A percentile compares a stretch with the other conserved stretches of the same genome.
phyloP scores from a whole-genome alignment of 2,888 invertebrate genomes.

The Ectemnius lituratus region DNA sequence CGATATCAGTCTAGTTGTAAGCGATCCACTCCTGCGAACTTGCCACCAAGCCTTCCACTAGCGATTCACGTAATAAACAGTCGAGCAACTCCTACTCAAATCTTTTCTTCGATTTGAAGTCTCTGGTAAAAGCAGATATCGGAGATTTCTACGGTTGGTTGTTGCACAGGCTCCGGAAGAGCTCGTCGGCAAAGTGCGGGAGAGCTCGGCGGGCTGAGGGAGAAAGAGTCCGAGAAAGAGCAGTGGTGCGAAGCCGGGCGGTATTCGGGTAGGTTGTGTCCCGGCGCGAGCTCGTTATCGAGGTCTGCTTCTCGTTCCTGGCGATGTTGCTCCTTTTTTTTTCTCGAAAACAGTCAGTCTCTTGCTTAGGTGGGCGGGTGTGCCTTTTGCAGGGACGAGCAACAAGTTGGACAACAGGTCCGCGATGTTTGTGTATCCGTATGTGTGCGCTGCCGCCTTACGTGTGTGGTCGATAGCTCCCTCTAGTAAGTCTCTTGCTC shows the following conservation, averaged over 20 bases:
- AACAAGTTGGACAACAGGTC: slow-evolving; percentile 78
- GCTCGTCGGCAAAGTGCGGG: no score
- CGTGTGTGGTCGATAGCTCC: slow-evolving; percentile 69
- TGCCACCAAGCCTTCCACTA: neutral
- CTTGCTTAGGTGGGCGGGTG: slow-evolving; percentile 54
- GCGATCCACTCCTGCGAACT: no score
- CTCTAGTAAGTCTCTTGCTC: slow-evolving; percentile 47
- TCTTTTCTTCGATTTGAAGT: no score
- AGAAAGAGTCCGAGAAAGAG: slow-evolving; percentile 2
- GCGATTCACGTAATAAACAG: neutral
- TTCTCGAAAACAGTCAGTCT: slow-evolving; percentile 34
- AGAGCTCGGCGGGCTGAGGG: no score
- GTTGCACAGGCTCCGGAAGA: no score
- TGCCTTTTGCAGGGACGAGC: slow-evolving; percentile 70
- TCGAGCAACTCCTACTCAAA: no score
- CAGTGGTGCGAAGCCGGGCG: neutral
- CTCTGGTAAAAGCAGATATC: no score
- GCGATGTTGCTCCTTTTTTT: slow-evolving; percentile 34
- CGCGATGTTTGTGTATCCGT: slow-evolving; percentile 66
- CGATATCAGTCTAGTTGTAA: neutral
- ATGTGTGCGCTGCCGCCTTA: slow-evolving; percentile 62
- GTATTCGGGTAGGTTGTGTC: neutral
- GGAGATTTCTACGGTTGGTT: neutral
- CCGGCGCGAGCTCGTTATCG: slow-evolving; percentile 6
- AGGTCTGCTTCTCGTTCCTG: slow-evolving; percentile 18